Evolutionary conservation across 1,140 invertebrate species (phyloP).

Genomic region (Steinernema feltiae): DNA sequence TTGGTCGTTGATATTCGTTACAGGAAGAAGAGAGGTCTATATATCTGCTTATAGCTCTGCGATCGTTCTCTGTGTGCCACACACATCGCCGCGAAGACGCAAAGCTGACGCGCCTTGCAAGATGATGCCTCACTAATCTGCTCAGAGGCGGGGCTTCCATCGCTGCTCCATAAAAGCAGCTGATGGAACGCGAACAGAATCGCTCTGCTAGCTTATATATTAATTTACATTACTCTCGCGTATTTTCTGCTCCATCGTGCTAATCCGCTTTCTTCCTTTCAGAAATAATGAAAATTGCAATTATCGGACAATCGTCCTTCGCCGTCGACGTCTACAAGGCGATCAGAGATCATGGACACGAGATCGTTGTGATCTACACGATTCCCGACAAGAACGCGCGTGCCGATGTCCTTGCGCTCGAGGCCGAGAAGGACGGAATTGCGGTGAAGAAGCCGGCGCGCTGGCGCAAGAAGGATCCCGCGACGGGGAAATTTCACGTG

Average conservation of each 20-base stretch:
- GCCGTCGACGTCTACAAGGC: slow-evolving; percentile 84
- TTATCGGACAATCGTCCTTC: slow-evolving; percentile 90
- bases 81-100: too few species aligned
- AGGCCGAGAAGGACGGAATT: slow-evolving; percentile 70
- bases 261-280: neutral
- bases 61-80: too few species aligned
- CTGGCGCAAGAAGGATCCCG: slow-evolving; percentile 76
- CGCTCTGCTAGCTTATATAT: too few species aligned
- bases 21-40: too few species aligned
- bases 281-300: slow-evolving; percentile 71
- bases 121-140: too few species aligned
- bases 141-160: too few species aligned
- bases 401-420: slow-evolving; percentile 78
- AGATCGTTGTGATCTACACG: slow-evolving; percentile 86
- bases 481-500: slow-evolving; percentile 59
- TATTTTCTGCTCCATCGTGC: neutral
- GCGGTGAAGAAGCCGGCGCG: slow-evolving; percentile 83
- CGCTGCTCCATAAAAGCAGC: too few species aligned
- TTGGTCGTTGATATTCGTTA: too few species aligned
- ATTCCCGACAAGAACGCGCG: slow-evolving; percentile 77
- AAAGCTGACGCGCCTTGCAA: too few species aligned
- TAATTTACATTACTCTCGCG: neutral
- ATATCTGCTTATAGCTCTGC: too few species aligned
- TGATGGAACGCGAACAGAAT: too few species aligned
- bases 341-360: slow-evolving; percentile 71